A percentile compares a stretch with the other conserved stretches of the same genome.
Conservation (phyloP, 2,797 vertebrate genomes). For the Chlorospingus semifuscus region DNA sequence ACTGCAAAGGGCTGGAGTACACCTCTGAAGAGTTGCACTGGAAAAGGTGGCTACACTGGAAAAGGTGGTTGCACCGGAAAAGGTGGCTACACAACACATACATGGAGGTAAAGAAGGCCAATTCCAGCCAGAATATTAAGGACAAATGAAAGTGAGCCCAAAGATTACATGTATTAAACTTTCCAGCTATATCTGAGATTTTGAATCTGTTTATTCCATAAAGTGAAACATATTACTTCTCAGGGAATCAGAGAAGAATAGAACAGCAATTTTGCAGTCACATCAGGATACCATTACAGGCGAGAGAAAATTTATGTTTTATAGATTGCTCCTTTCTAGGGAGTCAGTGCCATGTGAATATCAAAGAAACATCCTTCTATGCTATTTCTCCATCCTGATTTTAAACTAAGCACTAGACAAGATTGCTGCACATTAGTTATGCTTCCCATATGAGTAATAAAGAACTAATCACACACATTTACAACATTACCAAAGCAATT, state of each 20-base stretch:
- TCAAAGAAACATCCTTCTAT: background rate
- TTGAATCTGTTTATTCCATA: background rate
- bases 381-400: background rate
- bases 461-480: background rate
- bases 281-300: background rate
- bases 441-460: conserved; percentile 2
- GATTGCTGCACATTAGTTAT: background rate
- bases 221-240: background rate
- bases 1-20: background rate
- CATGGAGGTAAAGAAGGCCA: background rate
- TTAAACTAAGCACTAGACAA: background rate
- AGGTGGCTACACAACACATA: background rate
- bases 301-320: background rate
- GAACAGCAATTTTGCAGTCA: background rate
- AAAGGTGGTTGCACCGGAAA: background rate
- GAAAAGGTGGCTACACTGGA: background rate
- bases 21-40: background rate
- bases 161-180: background rate
- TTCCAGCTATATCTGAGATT: background rate
- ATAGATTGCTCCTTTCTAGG: background rate
- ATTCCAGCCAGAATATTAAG: background rate
- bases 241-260: background rate
- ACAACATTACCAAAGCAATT: background rate
- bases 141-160: background rate
- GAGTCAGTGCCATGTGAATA: background rate